phyloP scores from a whole-genome alignment of 2,888 invertebrate genomes.

The Timema podura region DNA sequence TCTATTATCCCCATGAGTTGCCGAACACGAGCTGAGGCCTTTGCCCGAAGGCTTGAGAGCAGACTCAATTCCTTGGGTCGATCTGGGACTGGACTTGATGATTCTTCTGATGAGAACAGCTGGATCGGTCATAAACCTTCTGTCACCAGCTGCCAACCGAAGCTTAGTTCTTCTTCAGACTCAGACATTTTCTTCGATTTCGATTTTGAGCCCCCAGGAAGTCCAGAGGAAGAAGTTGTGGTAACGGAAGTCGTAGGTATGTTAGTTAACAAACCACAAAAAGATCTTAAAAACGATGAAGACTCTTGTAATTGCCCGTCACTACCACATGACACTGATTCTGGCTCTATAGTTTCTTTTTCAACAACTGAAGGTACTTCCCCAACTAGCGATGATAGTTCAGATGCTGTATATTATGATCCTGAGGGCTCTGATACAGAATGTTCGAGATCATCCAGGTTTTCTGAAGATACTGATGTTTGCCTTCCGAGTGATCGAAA shows the following conservation, averaged over 20 bases:
- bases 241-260: too few species aligned
- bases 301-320: too few species aligned
- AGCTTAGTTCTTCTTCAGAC: constrained; percentile 42
- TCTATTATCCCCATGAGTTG: constrained; percentile 74
- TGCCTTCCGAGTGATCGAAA: too few species aligned
- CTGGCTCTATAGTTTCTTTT: constrained; percentile 50
- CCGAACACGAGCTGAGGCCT: constrained; percentile 74
- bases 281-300: too few species aligned
- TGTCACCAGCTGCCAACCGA: constrained; percentile 49
- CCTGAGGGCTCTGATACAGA: constrained; percentile 41
- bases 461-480: too few species aligned
- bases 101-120: constrained; percentile 37
- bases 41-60: constrained; percentile 71
- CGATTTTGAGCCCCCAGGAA: constrained; percentile 59
- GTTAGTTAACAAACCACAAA: too few species aligned
- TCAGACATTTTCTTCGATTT: constrained; percentile 42
- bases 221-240: constrained; percentile 55
- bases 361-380: constrained; percentile 23
- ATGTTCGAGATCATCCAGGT: not conserved
- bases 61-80: constrained; percentile 67
- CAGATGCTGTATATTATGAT: constrained; percentile 51
- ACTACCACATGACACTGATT: constrained; percentile 42
- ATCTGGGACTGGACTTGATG: constrained; percentile 47
- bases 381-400: constrained; percentile 49
- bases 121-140: constrained; percentile 36